phyloP scores from a whole-genome alignment of 1,140 invertebrate genomes.

The Monomorium pharaonis region DNA sequence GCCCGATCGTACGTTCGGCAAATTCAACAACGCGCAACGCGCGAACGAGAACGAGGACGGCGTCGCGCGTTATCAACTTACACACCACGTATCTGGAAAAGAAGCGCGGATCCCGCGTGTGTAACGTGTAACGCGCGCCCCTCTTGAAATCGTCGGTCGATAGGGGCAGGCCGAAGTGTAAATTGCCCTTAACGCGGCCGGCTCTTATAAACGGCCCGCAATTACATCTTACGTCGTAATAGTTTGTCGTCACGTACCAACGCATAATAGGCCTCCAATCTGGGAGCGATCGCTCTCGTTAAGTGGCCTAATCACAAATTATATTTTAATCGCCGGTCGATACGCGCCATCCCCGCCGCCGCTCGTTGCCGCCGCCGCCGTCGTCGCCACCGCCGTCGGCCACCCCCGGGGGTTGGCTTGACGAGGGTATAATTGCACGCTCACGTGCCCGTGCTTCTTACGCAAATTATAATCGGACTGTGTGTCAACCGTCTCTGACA shows the following conservation, averaged over 20 bases:
- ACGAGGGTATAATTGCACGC: slow-evolving; percentile 75
- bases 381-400: neutral
- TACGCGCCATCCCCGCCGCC: slow-evolving; percentile 23
- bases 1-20: neutral
- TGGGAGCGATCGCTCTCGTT: slow-evolving; percentile 76
- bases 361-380: too few species aligned
- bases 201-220: slow-evolving; percentile 70
- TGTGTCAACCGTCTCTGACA: slow-evolving; percentile 45
- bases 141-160: slow-evolving; percentile 19
- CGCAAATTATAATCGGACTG: slow-evolving; percentile 40
- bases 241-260: slow-evolving; percentile 76
- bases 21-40: neutral
- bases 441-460: slow-evolving; percentile 69
- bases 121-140: neutral
- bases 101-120: neutral
- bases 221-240: slow-evolving; percentile 77
- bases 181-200: slow-evolving; percentile 56
- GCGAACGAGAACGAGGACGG: too few species aligned
- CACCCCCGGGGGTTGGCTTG: slow-evolving; percentile 37
- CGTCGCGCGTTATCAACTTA: too few species aligned
- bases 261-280: slow-evolving; percentile 71
- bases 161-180: slow-evolving; percentile 22
- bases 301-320: slow-evolving; percentile 77
- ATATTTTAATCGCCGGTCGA: slow-evolving; percentile 78
- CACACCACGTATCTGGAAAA: neutral